Evolutionary conservation across 2,888 invertebrate species (phyloP).

Genomic region (Nomada lathburiana): DNA sequence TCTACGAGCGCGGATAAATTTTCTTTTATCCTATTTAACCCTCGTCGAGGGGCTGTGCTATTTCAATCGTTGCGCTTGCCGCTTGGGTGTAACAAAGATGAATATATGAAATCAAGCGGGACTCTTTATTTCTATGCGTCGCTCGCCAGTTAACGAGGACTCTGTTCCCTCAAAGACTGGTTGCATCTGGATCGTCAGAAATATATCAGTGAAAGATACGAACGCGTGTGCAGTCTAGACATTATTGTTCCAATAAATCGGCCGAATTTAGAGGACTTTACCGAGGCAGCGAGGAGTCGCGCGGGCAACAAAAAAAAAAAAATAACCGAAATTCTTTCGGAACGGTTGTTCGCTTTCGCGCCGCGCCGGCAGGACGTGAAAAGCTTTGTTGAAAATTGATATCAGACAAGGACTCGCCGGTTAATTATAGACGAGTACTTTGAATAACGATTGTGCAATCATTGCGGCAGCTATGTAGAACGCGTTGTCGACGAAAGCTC

Average conservation of each 20-base stretch:
- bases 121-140: not conserved
- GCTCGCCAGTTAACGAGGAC: constrained; percentile 23
- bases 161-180: constrained; percentile 37
- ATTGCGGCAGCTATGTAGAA: not conserved
- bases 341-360: not conserved
- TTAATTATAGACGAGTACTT: not conserved
- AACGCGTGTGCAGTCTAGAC: constrained; percentile 26
- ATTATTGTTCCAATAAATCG: constrained; percentile 58
- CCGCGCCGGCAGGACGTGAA: not conserved
- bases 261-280: constrained; percentile 34
- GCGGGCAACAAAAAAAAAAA: constrained; percentile 28
- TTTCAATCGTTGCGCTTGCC: not conserved
- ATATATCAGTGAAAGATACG: constrained; percentile 34
- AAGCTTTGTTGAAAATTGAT: not conserved
- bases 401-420: not conserved
- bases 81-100: not conserved
- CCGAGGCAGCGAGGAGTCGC: not conserved
- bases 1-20: not conserved
- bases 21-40: not conserved
- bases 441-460: not conserved
- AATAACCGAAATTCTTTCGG: constrained; percentile 13
- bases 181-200: constrained; percentile 40
- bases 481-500: not conserved
- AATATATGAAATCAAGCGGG: not conserved
- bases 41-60: not conserved